Percentiles rank a stretch among this genome's conserved stretches.
phyloP scores from a whole-genome alignment of 2,888 invertebrate species.

The Malthinus flaveolus region DNA sequence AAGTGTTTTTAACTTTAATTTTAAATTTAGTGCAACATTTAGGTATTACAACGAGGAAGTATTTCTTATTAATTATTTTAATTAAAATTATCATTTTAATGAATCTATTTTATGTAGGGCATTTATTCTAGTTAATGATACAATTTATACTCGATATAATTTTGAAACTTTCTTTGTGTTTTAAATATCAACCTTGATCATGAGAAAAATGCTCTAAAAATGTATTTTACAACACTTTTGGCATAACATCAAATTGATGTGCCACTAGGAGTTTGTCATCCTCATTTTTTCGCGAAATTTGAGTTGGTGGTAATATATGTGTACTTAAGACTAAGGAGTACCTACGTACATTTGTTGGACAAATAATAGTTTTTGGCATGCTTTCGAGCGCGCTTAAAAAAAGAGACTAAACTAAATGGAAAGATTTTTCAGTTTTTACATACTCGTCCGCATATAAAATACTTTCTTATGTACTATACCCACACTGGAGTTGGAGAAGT shows the following conservation, averaged over 20 bases:
- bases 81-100: background rate
- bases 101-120: background rate
- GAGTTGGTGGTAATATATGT: background rate
- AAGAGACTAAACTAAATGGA: too few species aligned
- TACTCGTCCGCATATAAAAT: too few species aligned
- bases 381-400: background rate
- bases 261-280: background rate
- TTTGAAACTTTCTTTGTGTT: background rate
- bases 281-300: background rate
- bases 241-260: constrained; percentile 8
- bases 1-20: background rate
- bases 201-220: constrained; percentile 10
- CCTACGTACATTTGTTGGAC: background rate
- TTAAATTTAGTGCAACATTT: background rate
- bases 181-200: constrained; percentile 5
- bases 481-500: too few species aligned
- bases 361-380: background rate
- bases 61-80: background rate
- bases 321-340: background rate
- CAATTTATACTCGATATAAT: background rate
- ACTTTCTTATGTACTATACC: too few species aligned
- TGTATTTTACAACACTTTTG: constrained; percentile 10
- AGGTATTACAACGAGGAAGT: background rate
- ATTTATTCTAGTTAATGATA: background rate
- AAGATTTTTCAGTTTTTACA: too few species aligned